A percentile compares a stretch with the other conserved stretches of the same genome.
phyloP scores from a whole-genome alignment of 2,888 invertebrate genomes.

The Pristionchus entomophagus region DNA sequence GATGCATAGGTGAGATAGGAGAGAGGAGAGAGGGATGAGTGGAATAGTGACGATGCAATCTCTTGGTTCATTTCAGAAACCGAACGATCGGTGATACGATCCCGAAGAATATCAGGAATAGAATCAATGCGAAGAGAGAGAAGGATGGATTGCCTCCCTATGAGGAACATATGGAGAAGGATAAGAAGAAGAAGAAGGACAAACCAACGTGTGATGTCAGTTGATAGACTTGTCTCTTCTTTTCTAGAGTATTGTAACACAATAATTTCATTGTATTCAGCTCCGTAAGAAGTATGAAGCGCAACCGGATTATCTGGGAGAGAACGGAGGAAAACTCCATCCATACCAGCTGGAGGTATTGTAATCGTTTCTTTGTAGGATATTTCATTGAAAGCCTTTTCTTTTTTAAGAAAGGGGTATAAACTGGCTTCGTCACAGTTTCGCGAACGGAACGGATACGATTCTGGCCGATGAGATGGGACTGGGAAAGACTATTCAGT shows the following conservation, averaged over 20 bases:
- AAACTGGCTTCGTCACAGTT: constrained; percentile 75
- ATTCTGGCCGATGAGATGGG: constrained; percentile 95
- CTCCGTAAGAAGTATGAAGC: constrained; percentile 93
- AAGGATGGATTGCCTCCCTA: constrained; percentile 61
- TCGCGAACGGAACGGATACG: constrained; percentile 89
- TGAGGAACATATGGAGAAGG: constrained; percentile 79
- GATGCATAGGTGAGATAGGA: constrained; percentile 78
- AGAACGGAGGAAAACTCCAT: constrained; percentile 94
- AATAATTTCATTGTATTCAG: constrained; percentile 79
- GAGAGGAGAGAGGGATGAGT: too few species aligned
- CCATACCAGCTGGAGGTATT: constrained; percentile 93
- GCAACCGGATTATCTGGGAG: constrained; percentile 93
- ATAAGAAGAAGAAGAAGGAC: constrained; percentile 83
- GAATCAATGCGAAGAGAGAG: constrained; percentile 65
- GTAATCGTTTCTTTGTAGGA: not conserved
- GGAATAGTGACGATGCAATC: not conserved
- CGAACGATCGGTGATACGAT: constrained; percentile 85
- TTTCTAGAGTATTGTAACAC: not conserved
- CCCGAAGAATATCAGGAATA: constrained; percentile 78
- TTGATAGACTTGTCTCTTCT: constrained; percentile 80
- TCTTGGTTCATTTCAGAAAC: constrained; percentile 56
- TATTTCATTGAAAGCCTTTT: not conserved
- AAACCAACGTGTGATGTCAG: constrained; percentile 78
- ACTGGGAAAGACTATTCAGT: constrained; percentile 99
- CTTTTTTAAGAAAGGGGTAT: constrained; percentile 57